phyloP scores from a whole-genome alignment of 2,113 vertebrate genomes.

The Datnioides undecimradiatus region DNA sequence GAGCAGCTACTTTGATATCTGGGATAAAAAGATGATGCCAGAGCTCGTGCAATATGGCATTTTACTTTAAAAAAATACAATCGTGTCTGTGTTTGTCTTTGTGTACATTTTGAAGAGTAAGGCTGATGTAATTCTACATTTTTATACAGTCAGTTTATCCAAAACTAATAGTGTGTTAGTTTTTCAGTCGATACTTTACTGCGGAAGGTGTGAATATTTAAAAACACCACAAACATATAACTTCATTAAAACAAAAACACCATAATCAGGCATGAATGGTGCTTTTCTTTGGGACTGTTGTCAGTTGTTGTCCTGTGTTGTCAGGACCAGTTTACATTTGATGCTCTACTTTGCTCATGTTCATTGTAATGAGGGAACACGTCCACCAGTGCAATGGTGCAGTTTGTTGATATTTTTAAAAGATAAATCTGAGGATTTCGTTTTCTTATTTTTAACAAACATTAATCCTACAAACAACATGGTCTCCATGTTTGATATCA shows the following conservation, averaged over 20 bases:
- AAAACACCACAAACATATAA: not conserved
- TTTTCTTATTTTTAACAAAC: not conserved
- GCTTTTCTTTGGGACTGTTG: not conserved
- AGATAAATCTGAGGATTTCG: not conserved
- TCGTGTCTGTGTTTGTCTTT: not conserved
- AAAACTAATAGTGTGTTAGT: not conserved
- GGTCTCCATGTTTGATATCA: not conserved
- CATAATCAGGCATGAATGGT: not conserved
- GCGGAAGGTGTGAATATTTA: not conserved
- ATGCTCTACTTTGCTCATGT: not conserved
- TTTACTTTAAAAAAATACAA: not conserved
- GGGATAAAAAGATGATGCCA: conserved; percentile 48
- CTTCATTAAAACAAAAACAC: no score
- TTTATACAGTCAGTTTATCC: not conserved
- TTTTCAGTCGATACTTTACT: not conserved
- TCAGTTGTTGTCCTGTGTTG: no score
- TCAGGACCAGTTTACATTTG: not conserved
- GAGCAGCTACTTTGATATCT: conserved; percentile 62
- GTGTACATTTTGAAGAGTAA: conserved; percentile 17
- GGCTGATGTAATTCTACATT: conserved; percentile 1
- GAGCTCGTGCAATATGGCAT: conserved; percentile 47
- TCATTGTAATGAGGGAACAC: not conserved
- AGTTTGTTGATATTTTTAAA: conserved; percentile 6
- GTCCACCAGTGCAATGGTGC: not conserved
- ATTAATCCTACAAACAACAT: not conserved